Conservation (phyloP, 2,113 vertebrate genomes). For the Zingel zingel region DNA sequence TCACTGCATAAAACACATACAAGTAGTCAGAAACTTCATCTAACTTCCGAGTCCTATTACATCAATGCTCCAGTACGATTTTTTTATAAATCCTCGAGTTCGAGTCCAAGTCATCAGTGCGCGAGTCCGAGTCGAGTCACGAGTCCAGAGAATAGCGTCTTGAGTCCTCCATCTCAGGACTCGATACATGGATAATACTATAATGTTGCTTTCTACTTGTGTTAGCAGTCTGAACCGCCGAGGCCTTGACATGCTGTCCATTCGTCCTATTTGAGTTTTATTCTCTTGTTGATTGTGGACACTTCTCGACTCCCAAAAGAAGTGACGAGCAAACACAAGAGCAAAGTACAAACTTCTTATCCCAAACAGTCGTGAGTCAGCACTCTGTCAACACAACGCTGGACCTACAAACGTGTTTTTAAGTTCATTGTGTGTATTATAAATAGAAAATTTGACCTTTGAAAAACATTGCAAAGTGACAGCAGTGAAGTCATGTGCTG, state of each 20-base stretch:
- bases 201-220: background rate
- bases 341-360: constrained; percentile 42
- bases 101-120: too few relatives aligned
- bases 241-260: background rate
- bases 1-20: too few relatives aligned
- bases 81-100: too few relatives aligned
- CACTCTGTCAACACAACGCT: constrained; percentile 42
- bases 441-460: background rate
- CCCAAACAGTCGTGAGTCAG: constrained; percentile 49
- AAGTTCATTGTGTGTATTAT: constrained; percentile 8
- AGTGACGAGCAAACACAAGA: constrained; percentile 42
- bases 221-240: background rate
- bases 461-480: background rate
- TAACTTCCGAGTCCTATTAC: too few relatives aligned
- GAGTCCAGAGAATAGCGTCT: too few relatives aligned
- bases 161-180: too few relatives aligned
- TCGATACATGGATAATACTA: background rate
- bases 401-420: background rate
- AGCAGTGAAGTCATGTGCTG: background rate
- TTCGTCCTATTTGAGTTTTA: constrained; percentile 16
- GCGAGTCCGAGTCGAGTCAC: too few relatives aligned
- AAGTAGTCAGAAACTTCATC: too few relatives aligned
- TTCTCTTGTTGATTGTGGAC: constrained; percentile 21
- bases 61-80: too few relatives aligned
- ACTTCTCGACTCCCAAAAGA: constrained; percentile 33